Percentiles rank a stretch among this genome's conserved stretches.
phyloP scores from a whole-genome alignment of 2,888 invertebrate genomes.

The Philereme transversata region DNA sequence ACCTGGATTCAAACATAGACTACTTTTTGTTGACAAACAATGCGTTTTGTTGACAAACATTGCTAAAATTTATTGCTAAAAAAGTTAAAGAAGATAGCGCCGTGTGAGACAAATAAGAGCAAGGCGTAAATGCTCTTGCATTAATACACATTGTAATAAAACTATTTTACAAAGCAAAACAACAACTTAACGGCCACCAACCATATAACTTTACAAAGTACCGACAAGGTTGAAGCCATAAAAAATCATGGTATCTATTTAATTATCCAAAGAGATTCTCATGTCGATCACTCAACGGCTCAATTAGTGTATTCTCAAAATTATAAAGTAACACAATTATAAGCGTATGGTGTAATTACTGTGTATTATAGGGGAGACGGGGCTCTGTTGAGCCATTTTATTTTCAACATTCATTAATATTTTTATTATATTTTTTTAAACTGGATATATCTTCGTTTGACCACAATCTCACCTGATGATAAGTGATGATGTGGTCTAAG shows the following conservation, averaged over 20 bases:
- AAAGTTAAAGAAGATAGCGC: no score
- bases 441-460: no score
- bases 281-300: conserved; percentile 52
- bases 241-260: conserved; percentile 43
- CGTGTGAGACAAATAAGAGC: conserved; percentile 1
- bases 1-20: no score
- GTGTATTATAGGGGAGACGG: conserved; percentile 40
- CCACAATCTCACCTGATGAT: no score
- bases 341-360: conserved; percentile 52
- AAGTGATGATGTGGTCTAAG: no score
- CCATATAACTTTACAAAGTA: conserved; percentile 15
- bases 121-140: no score
- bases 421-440: no score
- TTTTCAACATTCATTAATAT: background rate
- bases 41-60: no score
- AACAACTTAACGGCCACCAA: conserved; percentile 1
- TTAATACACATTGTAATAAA: no score
- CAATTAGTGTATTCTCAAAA: conserved; percentile 55
- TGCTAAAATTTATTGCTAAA: no score
- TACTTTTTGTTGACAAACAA: no score
- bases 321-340: conserved; percentile 57
- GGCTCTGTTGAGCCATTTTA: background rate
- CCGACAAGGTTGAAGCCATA: conserved; percentile 25
- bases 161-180: background rate
- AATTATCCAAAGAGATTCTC: conserved; percentile 52